A percentile compares a stretch with the other conserved stretches of the same genome.
Conservation (phyloP, 2,797 vertebrate genomes). For the Gila robusta region DNA sequence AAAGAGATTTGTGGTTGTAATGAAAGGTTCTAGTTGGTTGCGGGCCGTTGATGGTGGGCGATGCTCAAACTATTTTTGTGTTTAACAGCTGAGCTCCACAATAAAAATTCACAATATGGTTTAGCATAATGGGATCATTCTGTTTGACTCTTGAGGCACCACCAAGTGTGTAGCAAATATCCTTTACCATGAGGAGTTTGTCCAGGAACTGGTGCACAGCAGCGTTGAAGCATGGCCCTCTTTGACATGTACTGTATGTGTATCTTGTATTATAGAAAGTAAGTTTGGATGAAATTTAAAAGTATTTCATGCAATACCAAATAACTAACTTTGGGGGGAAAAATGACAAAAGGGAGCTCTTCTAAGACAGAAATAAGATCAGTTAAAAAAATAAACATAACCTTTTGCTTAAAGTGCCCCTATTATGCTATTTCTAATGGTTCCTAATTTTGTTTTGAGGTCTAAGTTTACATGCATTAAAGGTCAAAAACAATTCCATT, state of each 20-base stretch:
- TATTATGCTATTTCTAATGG: background rate
- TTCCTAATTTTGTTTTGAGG: too few relatives aligned
- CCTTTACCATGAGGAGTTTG: background rate
- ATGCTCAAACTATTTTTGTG: slow-evolving; percentile 27
- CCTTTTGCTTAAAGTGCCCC: background rate
- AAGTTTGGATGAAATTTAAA: slow-evolving; percentile 9
- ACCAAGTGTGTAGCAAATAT: slow-evolving; percentile 19
- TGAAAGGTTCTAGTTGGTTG: slow-evolving; percentile 23
- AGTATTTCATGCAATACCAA: background rate
- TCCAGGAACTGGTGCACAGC: background rate
- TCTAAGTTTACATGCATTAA: too few relatives aligned
- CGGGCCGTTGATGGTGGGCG: background rate
- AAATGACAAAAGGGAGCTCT: background rate
- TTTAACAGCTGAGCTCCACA: slow-evolving; percentile 21
- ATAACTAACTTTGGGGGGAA: background rate
- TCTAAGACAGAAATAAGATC: background rate
- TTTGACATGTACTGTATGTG: background rate
- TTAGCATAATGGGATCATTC: slow-evolving; percentile 2
- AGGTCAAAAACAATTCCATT: too few relatives aligned
- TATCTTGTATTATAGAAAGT: background rate
- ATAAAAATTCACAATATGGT: slow-evolving; percentile 30
- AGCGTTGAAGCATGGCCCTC: background rate
- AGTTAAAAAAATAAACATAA: background rate
- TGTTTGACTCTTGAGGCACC: slow-evolving; percentile 21
- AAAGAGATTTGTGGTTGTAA: slow-evolving; percentile 43